phyloP scores from a whole-genome alignment of 2,113 vertebrate species.

The Sarotherodon lohbergeri region DNA sequence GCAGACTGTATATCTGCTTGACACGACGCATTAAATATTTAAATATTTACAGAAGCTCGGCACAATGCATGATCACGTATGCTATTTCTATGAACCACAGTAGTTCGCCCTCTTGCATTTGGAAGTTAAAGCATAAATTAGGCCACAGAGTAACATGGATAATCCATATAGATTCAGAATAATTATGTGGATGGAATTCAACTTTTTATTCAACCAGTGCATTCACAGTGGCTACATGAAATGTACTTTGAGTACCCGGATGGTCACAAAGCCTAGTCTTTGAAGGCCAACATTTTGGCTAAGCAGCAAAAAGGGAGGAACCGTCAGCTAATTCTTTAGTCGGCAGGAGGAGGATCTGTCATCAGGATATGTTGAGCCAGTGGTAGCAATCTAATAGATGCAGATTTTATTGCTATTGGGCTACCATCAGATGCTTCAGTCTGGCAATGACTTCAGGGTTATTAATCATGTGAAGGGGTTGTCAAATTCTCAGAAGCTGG shows the following conservation, averaged over 20 bases:
- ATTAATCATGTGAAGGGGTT: not conserved
- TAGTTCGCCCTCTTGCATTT: not conserved
- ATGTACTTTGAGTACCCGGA: not conserved
- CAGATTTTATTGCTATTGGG: not conserved
- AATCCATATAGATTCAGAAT: not conserved
- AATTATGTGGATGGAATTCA: not conserved
- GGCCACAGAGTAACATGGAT: not conserved
- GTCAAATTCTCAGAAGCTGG: not conserved
- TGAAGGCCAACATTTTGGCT: not conserved
- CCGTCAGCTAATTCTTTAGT: not conserved
- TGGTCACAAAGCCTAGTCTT: not conserved
- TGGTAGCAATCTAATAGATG: not conserved
- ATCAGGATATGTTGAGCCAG: not conserved
- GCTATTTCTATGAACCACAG: not conserved
- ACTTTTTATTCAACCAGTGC: not conserved
- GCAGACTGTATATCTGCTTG: not conserved
- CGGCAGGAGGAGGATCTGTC: not conserved
- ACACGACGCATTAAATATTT: not conserved
- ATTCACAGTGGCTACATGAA: not conserved
- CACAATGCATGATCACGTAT: not conserved
- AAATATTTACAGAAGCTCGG: not conserved
- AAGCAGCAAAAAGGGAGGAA: not conserved
- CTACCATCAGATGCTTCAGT: not conserved
- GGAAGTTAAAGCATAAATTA: not conserved
- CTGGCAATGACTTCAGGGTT: not conserved